Evolutionary conservation across 2,888 invertebrate genomes (phyloP).

Genomic region (Xestia rhomboidea): DNA sequence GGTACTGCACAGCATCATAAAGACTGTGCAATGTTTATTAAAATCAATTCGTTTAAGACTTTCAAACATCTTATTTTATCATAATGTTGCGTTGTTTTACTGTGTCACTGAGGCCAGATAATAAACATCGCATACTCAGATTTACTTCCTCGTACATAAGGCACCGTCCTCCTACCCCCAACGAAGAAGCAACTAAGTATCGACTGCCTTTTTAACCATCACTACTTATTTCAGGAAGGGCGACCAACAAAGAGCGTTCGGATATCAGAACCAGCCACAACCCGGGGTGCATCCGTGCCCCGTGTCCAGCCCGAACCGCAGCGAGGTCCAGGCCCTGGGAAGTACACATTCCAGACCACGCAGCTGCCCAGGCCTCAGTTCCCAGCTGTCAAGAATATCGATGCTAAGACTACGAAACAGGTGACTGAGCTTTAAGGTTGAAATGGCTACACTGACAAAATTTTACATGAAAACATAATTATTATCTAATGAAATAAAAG

Average conservation of each 20-base stretch:
- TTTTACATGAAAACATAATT: background rate
- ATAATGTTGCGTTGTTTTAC: constrained; percentile 19
- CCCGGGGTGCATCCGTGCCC: constrained; percentile 70
- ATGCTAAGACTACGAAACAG: constrained; percentile 93
- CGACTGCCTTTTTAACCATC: background rate
- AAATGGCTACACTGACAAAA: background rate
- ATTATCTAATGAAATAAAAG: background rate
- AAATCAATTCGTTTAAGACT: background rate
- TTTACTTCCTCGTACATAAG: background rate
- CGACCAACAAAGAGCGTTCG: constrained; percentile 66
- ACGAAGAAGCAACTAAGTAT: background rate
- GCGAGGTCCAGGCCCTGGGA: constrained; percentile 82
- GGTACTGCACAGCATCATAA: background rate
- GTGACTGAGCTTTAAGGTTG: constrained; percentile 65
- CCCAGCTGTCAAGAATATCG: constrained; percentile 89
- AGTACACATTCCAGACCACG: constrained; percentile 92
- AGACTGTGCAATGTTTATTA: constrained; percentile 6
- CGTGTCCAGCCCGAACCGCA: constrained; percentile 80
- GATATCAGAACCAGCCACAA: constrained; percentile 52
- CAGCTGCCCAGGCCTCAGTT: constrained; percentile 94
- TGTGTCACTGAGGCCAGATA: background rate
- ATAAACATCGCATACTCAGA: background rate
- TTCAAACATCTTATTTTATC: constrained; percentile 6
- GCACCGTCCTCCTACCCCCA: background rate
- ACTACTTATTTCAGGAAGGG: constrained; percentile 65